phyloP scores from a whole-genome alignment of 2,888 invertebrate species.

The Exephanes ischioxanthus region DNA sequence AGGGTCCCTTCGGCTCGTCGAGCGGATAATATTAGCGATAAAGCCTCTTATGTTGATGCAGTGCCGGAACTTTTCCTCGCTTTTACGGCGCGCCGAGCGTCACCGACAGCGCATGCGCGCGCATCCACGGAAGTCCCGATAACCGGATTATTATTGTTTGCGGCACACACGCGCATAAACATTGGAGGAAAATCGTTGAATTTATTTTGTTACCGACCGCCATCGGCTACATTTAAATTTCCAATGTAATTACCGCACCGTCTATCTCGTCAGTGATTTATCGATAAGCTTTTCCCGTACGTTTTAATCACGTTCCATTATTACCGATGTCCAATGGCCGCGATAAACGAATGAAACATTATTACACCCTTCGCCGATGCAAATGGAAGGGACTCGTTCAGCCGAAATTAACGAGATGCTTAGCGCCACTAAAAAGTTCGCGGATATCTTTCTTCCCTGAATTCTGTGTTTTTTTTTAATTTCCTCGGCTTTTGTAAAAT shows the following conservation, averaged over 20 bases:
- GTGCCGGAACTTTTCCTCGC: conserved; percentile 36
- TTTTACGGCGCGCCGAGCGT: conserved; percentile 13
- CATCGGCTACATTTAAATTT: conserved; percentile 35
- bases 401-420: conserved; percentile 28
- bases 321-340: conserved; percentile 32
- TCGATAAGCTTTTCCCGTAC: conserved; percentile 15
- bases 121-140: background rate
- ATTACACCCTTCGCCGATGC: conserved; percentile 40
- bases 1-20: conserved; percentile 27
- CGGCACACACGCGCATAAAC: background rate
- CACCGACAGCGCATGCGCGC: background rate
- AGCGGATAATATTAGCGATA: conserved; percentile 65
- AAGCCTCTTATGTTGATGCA: conserved; percentile 63
- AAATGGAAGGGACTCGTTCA: conserved; percentile 26
- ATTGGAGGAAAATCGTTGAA: conserved; percentile 27
- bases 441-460: background rate
- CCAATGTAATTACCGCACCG: conserved; percentile 20
- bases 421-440: conserved; percentile 3
- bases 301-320: conserved; percentile 48
- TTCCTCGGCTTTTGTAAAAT: too few species aligned
- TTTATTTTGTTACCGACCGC: conserved; percentile 31
- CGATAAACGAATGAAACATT: conserved; percentile 43
- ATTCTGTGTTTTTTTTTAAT: too few species aligned
- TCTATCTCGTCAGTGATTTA: conserved; percentile 32
- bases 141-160: conserved; percentile 38